Base-by-base conservation (phyloP, 2,888 invertebrate genomes). In the Trichopria drosophilae region DNA sequence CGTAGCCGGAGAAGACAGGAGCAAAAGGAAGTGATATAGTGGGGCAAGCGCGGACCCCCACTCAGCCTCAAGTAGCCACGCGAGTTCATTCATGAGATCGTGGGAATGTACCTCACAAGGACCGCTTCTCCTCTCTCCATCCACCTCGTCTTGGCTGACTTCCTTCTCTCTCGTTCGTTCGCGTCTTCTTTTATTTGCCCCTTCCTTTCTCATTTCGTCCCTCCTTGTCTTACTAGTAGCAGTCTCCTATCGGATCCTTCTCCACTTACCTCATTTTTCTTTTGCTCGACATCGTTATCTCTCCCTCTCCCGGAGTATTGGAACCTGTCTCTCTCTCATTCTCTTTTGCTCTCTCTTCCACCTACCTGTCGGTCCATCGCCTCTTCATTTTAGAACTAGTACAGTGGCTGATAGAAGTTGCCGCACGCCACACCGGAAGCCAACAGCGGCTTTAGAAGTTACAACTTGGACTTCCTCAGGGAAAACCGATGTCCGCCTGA, bases 41-140 rank as follows among this genome's bases (percentile, higher is more conserved):
- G 59, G 59, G 50, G 49, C 46, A 47, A 48, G 57, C 54, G 43
- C 48, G n/a, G 29, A 49, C 62, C 64, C 65, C 68, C 65, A 62
- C 67, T 62, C 57, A 40, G 46, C 57, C 58, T 53, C 67, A 60
- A 63, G 64, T 63, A 66, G 72, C 74, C 74, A 74, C 75, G 73
- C 75, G 73, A 72, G 72, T 73, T 74, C 75, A 73, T 75, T 75
- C 75, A 72, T 74, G 71, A 73, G 72, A 73, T 75, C 75, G 74
- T 75, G 73, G 74, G 75, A 73, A 73, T 71, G 69, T 65, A 67
- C 64, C 66, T 68, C 62, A 63, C 63, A 65, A 60, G 60, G 62
- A 62, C 64, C 62, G 61, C 63, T 54, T 53, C 51, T 50, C 46
- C 49, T 71, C 61, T 66, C 69, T 69, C 71, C 74, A 70, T n/a